Percentiles rank a stretch among this genome's conserved stretches.
Evolutionary conservation across 2,113 vertebrate genomes (phyloP).

Genomic region (Cephalopterus ornatus): DNA sequence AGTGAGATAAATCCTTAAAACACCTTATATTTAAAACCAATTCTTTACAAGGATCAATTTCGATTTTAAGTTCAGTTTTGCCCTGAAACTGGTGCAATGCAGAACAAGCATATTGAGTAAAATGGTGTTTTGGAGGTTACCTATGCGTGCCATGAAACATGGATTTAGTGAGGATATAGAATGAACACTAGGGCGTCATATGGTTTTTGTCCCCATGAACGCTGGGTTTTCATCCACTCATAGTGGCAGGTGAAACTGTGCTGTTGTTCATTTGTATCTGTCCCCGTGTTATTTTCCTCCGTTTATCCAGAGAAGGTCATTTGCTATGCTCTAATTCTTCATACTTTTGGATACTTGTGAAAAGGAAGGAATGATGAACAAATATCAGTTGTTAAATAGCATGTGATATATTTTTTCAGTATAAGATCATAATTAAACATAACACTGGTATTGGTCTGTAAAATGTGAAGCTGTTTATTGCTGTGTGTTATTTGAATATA

Average conservation of each 20-base stretch:
- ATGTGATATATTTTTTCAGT: background rate
- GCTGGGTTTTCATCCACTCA: background rate
- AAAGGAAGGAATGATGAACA: background rate
- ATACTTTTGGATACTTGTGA: background rate
- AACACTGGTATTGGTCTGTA: background rate
- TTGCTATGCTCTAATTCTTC: background rate
- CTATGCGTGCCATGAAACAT: background rate
- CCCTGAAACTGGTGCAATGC: background rate
- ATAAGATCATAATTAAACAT: background rate
- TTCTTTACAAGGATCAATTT: background rate
- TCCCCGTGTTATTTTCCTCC: background rate
- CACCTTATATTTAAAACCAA: background rate
- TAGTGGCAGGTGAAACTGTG: background rate
- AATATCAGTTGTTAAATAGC: background rate
- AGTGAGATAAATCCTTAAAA: background rate
- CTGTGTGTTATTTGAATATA: background rate
- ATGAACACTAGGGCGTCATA: accelerated
- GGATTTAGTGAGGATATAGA: background rate
- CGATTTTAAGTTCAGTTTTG: background rate
- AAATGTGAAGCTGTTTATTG: background rate
- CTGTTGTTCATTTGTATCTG: background rate
- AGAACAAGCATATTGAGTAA: background rate
- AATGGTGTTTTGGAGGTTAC: background rate
- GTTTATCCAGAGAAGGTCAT: background rate
- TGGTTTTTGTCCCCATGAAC: background rate